These are phyloP conservation scores for Lottia gigantea DNA, from an alignment of 2,888 invertebrate genomes.

Conservation along the genomic window DNA sequence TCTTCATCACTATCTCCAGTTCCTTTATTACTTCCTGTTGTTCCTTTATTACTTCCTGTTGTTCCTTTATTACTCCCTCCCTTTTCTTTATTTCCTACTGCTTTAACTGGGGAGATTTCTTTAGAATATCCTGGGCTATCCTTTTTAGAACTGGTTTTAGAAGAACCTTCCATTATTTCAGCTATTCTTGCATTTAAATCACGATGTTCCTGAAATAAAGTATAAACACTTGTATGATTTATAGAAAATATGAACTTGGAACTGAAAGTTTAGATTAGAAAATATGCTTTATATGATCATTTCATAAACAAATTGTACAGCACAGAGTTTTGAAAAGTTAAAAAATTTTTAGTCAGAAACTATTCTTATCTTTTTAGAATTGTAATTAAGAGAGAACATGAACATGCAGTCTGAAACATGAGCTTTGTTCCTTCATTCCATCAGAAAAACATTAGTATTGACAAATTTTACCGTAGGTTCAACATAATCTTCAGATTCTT, in stretches of 20 bases:
- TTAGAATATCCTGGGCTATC: conserved; percentile 13
- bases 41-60: conserved; percentile 12
- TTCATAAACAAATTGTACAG: too few relatives aligned
- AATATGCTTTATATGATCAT: too few relatives aligned
- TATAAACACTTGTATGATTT: too few relatives aligned
- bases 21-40: conserved; percentile 18
- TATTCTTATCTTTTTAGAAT: too few relatives aligned
- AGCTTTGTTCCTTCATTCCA: too few relatives aligned
- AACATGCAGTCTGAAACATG: too few relatives aligned
- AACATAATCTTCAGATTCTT: conserved; percentile 35
- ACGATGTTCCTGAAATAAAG: conserved; percentile 48
- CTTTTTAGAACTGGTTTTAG: conserved; percentile 7
- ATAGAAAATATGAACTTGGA: too few relatives aligned
- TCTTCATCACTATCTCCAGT: conserved; percentile 28
- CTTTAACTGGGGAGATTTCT: not conserved
- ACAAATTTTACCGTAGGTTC: conserved; percentile 27
- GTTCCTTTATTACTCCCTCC: conserved; percentile 9
- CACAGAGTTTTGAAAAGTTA: too few relatives aligned
- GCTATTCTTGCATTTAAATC: conserved; percentile 65
- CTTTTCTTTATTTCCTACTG: conserved; percentile 12
- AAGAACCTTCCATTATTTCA: conserved; percentile 56
- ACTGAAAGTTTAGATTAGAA: too few relatives aligned
- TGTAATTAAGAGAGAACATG: too few relatives aligned
- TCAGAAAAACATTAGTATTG: too few relatives aligned
- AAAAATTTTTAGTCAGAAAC: too few relatives aligned